Evolutionary conservation across 2,797 vertebrate genomes (phyloP).

Genomic region (Cynopterus sphinx): DNA sequence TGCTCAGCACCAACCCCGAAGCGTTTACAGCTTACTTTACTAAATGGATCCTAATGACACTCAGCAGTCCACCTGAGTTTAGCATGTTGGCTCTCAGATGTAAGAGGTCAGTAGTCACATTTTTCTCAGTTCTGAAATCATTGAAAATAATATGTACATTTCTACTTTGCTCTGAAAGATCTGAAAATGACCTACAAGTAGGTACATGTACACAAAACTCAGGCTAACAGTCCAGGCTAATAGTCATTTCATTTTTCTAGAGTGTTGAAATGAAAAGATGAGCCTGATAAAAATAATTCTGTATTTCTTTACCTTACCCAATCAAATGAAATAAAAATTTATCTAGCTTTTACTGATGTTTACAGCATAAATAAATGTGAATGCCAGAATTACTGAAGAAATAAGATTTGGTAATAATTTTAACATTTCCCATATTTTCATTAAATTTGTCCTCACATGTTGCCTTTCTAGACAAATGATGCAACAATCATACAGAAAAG

Average conservation of each 20-base stretch:
- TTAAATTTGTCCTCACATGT: neutral
- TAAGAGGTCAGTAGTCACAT: neutral
- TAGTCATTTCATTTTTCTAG: slow-evolving; percentile 9
- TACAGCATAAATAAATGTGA: neutral
- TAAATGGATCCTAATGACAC: neutral
- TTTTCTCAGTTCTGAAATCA: slow-evolving; percentile 15
- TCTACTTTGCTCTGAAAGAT: neutral
- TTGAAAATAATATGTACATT: neutral
- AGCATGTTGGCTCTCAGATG: neutral
- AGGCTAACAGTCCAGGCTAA: neutral
- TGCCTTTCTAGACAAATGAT: neutral
- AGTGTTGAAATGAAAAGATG: neutral
- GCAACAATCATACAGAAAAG: neutral
- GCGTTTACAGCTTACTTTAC: neutral
- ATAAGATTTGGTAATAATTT: neutral
- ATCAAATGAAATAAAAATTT: neutral
- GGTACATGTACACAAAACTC: neutral
- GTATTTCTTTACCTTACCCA: slow-evolving; percentile 18
- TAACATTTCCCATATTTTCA: neutral
- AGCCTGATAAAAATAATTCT: neutral
- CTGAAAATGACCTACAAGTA: neutral
- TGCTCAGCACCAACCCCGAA: neutral
- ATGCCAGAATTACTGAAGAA: neutral
- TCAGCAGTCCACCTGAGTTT: neutral
- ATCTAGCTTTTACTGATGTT: slow-evolving; percentile 9